These are phyloP conservation scores for Augochlorella aurata DNA, from an alignment of 2,888 invertebrate species.

Conservation along the genomic window DNA sequence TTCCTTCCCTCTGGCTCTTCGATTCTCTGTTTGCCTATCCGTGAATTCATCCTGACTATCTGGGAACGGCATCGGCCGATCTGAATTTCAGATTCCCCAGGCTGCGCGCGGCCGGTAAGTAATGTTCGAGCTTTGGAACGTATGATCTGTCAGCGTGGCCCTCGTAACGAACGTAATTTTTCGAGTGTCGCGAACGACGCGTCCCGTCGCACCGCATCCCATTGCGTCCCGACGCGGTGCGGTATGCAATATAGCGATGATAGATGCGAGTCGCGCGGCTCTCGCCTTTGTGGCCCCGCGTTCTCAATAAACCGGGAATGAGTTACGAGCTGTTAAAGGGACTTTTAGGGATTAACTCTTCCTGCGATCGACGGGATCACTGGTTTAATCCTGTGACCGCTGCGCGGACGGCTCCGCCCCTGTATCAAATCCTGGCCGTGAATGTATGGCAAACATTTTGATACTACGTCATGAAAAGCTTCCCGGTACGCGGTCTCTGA, in stretches of 20 bases:
- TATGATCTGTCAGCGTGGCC: conserved; percentile 49
- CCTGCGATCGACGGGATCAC: conserved; percentile 26
- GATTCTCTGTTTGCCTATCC: conserved; percentile 60
- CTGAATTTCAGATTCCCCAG: conserved; percentile 62
- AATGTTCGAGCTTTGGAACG: conserved; percentile 45
- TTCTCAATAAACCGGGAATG: conserved; percentile 48
- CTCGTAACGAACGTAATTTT: conserved; percentile 50
- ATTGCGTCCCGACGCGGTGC: not conserved
- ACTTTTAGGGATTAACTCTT: conserved; percentile 36
- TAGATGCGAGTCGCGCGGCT: conserved; percentile 19
- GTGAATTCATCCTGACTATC: conserved; percentile 59
- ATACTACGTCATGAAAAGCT: not conserved
- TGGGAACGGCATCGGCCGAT: conserved; percentile 54
- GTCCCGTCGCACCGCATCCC: not conserved
- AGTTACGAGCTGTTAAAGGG: conserved; percentile 42
- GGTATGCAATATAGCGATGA: conserved; percentile 39
- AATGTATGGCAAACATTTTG: not conserved
- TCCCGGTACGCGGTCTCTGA: not conserved
- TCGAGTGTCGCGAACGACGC: conserved; percentile 7
- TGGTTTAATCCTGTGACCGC: conserved; percentile 12
- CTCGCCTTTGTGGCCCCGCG: conserved; percentile 14
- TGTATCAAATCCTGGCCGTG: not conserved
- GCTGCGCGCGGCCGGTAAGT: conserved; percentile 34
- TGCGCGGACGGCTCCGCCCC: conserved; percentile 3
- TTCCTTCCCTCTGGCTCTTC: conserved; percentile 18